These are phyloP conservation scores for Euspilapteryx auroguttella DNA, from an alignment of 2,888 invertebrate genomes.

Conservation along the genomic window DNA sequence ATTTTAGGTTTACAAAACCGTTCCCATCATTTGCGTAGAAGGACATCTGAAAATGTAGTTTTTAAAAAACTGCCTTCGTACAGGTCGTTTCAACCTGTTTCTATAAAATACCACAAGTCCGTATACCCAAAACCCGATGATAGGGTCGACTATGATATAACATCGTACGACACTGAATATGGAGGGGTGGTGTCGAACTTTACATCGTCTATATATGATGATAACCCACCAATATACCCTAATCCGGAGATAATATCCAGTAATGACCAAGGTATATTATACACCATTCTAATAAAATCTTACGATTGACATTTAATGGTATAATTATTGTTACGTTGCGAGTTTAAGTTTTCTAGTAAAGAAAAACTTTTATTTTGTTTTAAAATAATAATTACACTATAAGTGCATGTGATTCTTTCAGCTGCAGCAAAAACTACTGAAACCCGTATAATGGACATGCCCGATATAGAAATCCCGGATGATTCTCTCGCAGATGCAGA, in stretches of 20 bases:
- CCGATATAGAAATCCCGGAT: constrained; percentile 61
- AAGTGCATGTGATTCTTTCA: too few species aligned
- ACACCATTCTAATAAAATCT: too few species aligned
- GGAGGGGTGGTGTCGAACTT: constrained; percentile 52
- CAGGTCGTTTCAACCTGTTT: constrained; percentile 38
- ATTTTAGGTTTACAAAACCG: constrained; percentile 31
- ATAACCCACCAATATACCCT: constrained; percentile 47
- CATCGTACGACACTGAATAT: constrained; percentile 44
- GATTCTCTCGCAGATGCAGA: constrained; percentile 67
- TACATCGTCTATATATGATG: constrained; percentile 51
- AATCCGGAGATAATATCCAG: constrained; percentile 44
- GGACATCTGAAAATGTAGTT: constrained; percentile 13
- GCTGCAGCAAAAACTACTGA: constrained; percentile 22
- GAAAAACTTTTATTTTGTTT: too few species aligned
- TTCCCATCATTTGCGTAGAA: constrained; percentile 16
- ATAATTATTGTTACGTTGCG: too few species aligned
- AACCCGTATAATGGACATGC: constrained; percentile 29
- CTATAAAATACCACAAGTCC: constrained; percentile 32
- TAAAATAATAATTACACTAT: too few species aligned
- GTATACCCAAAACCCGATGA: constrained; percentile 34
- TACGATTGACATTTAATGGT: too few species aligned
- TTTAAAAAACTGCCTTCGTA: constrained; percentile 33
- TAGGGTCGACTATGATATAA: constrained; percentile 38
- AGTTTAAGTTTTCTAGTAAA: too few species aligned
- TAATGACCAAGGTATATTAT: constrained; percentile 37